Evolutionary conservation across 1,140 invertebrate genomes (phyloP), one percentile per base, ranked within the genome.

Genomic region (Campoletis sonorensis): DNA sequence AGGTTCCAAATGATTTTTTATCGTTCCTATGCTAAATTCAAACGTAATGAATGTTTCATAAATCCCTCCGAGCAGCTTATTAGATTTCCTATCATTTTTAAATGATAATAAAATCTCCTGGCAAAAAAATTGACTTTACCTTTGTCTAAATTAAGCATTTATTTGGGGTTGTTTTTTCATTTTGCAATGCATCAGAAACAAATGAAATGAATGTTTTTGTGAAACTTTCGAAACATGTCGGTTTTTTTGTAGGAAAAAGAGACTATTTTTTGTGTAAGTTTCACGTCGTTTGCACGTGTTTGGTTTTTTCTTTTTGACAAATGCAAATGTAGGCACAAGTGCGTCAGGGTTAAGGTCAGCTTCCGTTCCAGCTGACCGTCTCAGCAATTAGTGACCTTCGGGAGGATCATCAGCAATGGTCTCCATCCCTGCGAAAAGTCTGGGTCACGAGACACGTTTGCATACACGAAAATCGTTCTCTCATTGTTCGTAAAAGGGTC

Each of bases 401-500:
- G 18, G 40, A 33, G 18, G 68, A 37, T 33, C 68, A 15, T 71
- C 54, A 71, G 30, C 30, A 18, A 33, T 45, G 49, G 18, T 40
- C 45, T 37, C 18, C 1, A 15, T 75, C 49, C 26, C 18, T 26
- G 49, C 13, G n/a, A 11, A n/a, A 21, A 23, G 72, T 58, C 72
- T 58, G 26, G 49, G 21, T 54, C 72, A 79, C 54, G 54, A 77
- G 84, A 76, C 58, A 76, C 76, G 81, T 87, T 87, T 87, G 81
- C 84, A 86, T 85, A 85, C 81, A 81, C 18, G n/a, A 71, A 75
- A 68, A 84, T 84, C 64, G 83, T 70, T 80, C 61, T 11, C 15
- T 61, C 45, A 84, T 87, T 83, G 79, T 86, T 84, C 51, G 71
- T 21, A 79, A 40, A 86, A 87, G 67, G 81, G 70, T 80, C 30